These are phyloP conservation scores for Conops quadrifasciatus DNA, from an alignment of 2,888 invertebrate species.

Conservation along the genomic window DNA sequence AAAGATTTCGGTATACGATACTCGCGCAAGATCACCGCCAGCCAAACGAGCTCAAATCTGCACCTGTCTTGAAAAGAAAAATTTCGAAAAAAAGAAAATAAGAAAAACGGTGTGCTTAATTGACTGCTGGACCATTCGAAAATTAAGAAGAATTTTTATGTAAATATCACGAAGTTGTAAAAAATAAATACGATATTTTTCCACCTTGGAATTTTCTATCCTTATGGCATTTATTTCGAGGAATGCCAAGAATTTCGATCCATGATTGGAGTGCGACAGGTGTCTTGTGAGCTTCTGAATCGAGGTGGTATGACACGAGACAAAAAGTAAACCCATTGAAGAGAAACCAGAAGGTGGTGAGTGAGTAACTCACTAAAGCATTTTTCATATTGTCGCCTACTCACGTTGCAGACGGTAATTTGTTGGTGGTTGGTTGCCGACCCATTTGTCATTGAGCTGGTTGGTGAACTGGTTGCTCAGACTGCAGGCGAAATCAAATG, in stretches of 20 bases:
- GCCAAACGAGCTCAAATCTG: neutral
- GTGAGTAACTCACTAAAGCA: neutral
- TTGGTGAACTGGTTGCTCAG: neutral
- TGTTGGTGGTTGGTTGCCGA: neutral
- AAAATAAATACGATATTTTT: too few species aligned
- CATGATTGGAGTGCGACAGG: neutral
- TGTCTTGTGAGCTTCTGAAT: neutral
- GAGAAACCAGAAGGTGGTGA: neutral
- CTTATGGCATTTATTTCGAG: too few species aligned
- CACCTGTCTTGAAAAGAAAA: slow-evolving; percentile 8
- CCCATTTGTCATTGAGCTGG: slow-evolving; percentile 2
- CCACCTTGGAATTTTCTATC: too few species aligned
- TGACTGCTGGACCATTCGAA: too few species aligned
- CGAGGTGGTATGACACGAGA: too few species aligned
- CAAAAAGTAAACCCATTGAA: too few species aligned
- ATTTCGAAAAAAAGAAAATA: too few species aligned
- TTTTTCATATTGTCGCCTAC: slow-evolving; percentile 14
- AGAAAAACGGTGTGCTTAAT: too few species aligned
- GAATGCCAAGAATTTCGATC: slow-evolving; percentile 7
- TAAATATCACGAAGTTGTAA: too few species aligned
- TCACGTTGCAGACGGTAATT: neutral
- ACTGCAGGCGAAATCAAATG: too few species aligned
- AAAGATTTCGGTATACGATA: too few species aligned
- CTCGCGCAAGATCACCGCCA: neutral
- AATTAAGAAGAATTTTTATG: too few species aligned